Percentiles rank a stretch among this genome's conserved stretches.
phyloP scores from a whole-genome alignment of 2,888 invertebrate genomes.

The Torymus texanus region DNA sequence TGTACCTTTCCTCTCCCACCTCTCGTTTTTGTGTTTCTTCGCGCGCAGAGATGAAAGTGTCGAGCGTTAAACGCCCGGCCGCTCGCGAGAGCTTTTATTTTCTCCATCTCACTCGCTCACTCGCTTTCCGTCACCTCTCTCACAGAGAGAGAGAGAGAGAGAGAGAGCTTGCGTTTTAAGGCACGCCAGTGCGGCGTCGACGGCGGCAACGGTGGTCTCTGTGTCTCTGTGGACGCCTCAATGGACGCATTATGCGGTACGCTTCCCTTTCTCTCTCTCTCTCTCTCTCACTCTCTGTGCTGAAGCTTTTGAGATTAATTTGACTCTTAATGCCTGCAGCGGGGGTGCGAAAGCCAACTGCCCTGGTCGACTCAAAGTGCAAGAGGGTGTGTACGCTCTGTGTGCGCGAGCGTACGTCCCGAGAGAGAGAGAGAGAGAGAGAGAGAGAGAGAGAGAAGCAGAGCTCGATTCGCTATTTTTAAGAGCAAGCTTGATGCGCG shows the following conservation, averaged over 20 bases:
- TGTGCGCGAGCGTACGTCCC: too few relatives aligned
- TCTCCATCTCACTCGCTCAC: background rate
- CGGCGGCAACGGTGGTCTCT: background rate
- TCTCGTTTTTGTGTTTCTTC: too few relatives aligned
- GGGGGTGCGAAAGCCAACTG: too few relatives aligned
- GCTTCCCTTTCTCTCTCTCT: background rate
- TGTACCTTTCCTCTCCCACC: too few relatives aligned
- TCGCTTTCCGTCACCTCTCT: background rate
- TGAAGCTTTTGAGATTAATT: conserved; percentile 20
- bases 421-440: too few relatives aligned
- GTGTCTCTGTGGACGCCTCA: conserved; percentile 6
- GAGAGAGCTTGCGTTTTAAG: conserved; percentile 6
- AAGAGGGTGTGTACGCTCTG: too few relatives aligned
- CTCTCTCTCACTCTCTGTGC: background rate
- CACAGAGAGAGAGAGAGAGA: background rate
- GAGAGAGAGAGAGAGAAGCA: too few relatives aligned
- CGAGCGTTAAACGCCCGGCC: conserved; percentile 10
- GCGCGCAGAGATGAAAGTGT: conserved; percentile 20
- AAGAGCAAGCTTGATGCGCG: too few relatives aligned
- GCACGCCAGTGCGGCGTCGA: background rate
- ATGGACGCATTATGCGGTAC: conserved; percentile 34
- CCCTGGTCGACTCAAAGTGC: too few relatives aligned
- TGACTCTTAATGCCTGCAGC: conserved; percentile 12
- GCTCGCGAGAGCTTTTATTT: background rate
- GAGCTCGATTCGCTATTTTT: too few relatives aligned